phyloP scores from a whole-genome alignment of 2,113 vertebrate genomes.

The Eurypyga helias region DNA sequence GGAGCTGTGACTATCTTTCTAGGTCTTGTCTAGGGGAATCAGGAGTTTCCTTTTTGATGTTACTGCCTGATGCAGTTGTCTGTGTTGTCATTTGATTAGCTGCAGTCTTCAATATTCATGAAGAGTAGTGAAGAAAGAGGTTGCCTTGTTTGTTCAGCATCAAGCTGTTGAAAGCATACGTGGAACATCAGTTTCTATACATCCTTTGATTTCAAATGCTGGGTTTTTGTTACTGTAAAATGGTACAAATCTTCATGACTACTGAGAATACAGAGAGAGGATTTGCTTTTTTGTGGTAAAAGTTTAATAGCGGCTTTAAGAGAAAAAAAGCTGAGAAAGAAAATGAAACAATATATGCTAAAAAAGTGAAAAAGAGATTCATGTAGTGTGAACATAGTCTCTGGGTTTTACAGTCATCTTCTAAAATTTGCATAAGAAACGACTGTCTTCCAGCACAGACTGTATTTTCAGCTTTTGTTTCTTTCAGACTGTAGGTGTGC shows the following conservation, averaged over 20 bases:
- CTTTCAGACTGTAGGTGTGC: not conserved
- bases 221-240: not conserved
- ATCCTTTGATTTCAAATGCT: slow-evolving; percentile 34
- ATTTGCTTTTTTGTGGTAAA: not conserved
- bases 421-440: not conserved
- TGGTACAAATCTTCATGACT: not conserved
- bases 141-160: slow-evolving; percentile 23
- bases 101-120: slow-evolving; percentile 65
- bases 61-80: not conserved
- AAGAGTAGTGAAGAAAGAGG: slow-evolving; percentile 12
- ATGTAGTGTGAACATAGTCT: not conserved
- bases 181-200: not conserved
- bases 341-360: not conserved
- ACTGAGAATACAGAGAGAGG: not conserved
- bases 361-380: not conserved
- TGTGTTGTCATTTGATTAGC: slow-evolving; percentile 30
- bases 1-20: not conserved
- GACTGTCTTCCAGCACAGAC: not conserved
- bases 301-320: not conserved
- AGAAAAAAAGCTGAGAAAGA: not conserved
- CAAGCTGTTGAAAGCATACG: not conserved
- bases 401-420: not conserved
- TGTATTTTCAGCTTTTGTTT: not conserved
- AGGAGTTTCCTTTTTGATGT: not conserved
- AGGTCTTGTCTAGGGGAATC: not conserved